These are phyloP conservation scores for Planococcus citri DNA, from an alignment of 1,140 invertebrate genomes.

Conservation along the genomic window DNA sequence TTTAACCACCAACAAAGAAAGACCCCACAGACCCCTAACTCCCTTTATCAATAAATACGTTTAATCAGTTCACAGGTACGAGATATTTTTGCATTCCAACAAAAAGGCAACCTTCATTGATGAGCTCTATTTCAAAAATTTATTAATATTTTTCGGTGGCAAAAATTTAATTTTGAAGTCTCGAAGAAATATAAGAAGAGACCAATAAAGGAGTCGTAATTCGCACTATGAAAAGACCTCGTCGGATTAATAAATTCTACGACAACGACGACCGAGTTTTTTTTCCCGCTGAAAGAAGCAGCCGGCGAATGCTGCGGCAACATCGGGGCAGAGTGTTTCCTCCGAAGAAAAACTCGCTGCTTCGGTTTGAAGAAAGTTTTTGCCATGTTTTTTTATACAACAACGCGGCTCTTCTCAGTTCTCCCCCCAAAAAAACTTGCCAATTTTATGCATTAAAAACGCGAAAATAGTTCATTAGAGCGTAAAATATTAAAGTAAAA, in stretches of 20 bases:
- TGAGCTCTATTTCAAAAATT: background rate
- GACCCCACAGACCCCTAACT: too few relatives aligned
- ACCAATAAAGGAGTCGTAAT: background rate
- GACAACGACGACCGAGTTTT: background rate
- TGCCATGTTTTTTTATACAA: background rate
- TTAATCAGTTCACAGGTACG: too few relatives aligned
- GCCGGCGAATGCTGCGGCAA: too few relatives aligned
- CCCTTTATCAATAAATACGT: too few relatives aligned
- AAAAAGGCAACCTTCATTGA: too few relatives aligned
- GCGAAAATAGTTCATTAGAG: constrained; percentile 7
- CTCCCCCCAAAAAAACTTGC: background rate
- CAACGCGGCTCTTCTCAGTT: background rate
- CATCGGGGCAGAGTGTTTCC: background rate
- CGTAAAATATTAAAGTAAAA: background rate
- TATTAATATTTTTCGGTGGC: background rate
- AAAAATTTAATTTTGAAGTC: background rate
- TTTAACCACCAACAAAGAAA: too few relatives aligned
- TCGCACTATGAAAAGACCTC: background rate
- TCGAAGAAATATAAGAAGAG: too few relatives aligned
- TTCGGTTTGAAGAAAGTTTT: background rate
- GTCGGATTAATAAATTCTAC: background rate
- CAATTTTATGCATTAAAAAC: constrained; percentile 8
- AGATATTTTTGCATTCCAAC: too few relatives aligned
- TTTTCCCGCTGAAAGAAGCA: too few relatives aligned
- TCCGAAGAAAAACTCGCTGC: background rate